Base-by-base conservation (phyloP, 1,140 invertebrate species). In the Hylaeus anthracinus region DNA sequence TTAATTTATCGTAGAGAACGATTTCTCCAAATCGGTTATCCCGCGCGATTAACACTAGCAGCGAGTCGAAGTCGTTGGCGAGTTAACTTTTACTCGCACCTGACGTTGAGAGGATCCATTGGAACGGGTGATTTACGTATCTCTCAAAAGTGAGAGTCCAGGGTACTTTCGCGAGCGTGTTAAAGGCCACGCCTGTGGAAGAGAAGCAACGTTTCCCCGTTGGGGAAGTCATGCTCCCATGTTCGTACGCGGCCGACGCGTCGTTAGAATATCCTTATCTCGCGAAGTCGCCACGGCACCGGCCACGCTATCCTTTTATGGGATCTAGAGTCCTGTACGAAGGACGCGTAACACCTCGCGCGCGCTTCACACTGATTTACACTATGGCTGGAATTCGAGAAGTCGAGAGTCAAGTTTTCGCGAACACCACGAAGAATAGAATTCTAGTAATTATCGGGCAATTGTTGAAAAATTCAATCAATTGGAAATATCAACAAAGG, bases 191-290 rank as follows among this genome's bases (percentile, higher is more conserved):
- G 80, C 82, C 79, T 81, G 82, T 55, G 61, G 12, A 76, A 55
- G 51, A 53, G 67, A 81, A 72, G 74, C 48, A 58, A 55, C 77
- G 67, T 83, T 83, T 81, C 79, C 78, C 55, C 58, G 78, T 76
- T 76, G 66, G 77, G 45, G 61, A 10, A 64, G 53, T 55, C 78
- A 58, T 66, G 45, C 53, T 61, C 63, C 53, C 53, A 51, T 78
- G 70, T 73, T 51, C 58, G 51, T 48, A 66, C 48, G 48, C 9
- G 66, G 14, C 48, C 10, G 69, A 45, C 56, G 64, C 56, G 56
- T 79, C 76, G 70, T 73, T 79, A 69, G 77, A 79, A 73, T 83
- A 83, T 83, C 77, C 81, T 83, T 83, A 83, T 83, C 81, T 79
- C 77, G 75, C 51, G 41, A 51, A 79, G 69, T 45, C 79, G 65